These are phyloP conservation scores for Athene cunicularia DNA, from an alignment of 2,113 vertebrate genomes.

Conservation along the genomic window DNA sequence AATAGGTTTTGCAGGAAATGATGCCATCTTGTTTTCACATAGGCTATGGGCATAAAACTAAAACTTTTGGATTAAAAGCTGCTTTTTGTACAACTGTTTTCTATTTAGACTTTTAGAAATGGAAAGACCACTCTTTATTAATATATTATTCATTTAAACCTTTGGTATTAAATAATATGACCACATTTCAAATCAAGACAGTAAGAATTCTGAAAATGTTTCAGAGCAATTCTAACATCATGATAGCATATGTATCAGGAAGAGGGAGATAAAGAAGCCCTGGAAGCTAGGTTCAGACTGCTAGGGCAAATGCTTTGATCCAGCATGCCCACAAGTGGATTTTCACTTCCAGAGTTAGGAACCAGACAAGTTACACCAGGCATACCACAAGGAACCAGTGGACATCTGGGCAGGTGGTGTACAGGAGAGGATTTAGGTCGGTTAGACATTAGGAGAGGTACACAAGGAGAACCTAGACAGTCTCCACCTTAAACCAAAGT, in stretches of 20 bases:
- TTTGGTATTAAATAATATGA: neutral
- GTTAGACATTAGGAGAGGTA: neutral
- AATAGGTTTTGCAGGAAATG: constrained; percentile 53
- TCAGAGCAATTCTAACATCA: neutral
- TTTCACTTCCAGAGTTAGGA: neutral
- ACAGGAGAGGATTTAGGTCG: neutral
- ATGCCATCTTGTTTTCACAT: constrained; percentile 24
- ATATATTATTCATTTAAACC: neutral
- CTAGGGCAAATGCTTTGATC: neutral
- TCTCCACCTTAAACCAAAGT: neutral
- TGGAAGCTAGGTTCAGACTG: neutral
- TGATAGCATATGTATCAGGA: neutral
- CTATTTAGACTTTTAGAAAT: neutral
- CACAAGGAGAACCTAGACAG: neutral
- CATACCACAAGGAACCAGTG: neutral
- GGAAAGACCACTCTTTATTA: neutral
- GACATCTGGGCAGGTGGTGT: neutral
- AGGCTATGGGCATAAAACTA: constrained; percentile 10
- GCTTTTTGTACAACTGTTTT: neutral
- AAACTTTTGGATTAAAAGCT: constrained; percentile 8
- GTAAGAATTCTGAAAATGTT: neutral
- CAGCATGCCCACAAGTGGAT: fast-evolving
- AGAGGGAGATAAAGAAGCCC: neutral
- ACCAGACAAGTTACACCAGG: neutral
- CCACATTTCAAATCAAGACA: neutral